Evolutionary conservation across 2,113 vertebrate species (phyloP).

Genomic region (Anarhynchus alexandrinus): DNA sequence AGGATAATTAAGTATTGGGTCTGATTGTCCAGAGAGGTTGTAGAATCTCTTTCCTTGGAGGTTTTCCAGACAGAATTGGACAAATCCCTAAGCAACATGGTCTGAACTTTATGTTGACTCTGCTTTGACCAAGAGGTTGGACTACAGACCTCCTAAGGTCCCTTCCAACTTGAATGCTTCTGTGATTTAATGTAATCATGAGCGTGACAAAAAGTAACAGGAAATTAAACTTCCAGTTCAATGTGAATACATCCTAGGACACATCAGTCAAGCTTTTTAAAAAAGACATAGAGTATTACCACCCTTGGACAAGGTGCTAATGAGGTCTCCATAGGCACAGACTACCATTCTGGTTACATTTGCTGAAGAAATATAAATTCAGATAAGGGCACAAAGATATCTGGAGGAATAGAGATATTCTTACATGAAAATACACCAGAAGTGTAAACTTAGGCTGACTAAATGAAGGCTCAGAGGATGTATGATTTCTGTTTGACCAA

Average conservation of each 20-base stretch:
- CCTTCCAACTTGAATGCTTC: not conserved
- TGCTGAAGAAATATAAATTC: not conserved
- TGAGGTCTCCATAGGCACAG: not conserved
- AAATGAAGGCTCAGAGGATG: not conserved
- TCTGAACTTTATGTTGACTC: not conserved
- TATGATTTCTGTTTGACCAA: not conserved
- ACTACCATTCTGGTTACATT: not conserved
- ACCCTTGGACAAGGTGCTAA: not conserved
- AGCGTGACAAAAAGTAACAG: not conserved
- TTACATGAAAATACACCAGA: not conserved
- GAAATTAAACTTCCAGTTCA: not conserved
- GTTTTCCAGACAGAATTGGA: not conserved
- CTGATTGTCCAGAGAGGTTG: not conserved
- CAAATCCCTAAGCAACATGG: not conserved
- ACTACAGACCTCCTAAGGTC: not conserved
- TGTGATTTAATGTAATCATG: not conserved
- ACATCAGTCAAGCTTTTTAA: not conserved
- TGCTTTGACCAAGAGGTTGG: not conserved
- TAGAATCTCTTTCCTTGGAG: not conserved
- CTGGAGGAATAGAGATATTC: not conserved
- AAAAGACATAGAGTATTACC: not conserved
- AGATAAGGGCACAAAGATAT: not conserved
- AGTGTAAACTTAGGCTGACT: not conserved
- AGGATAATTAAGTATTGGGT: not conserved
- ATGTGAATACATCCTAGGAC: not conserved